Conservation (phyloP, 35 echinoderm and acorn worm genomes). For the Heliocidaris tuberculata region DNA sequence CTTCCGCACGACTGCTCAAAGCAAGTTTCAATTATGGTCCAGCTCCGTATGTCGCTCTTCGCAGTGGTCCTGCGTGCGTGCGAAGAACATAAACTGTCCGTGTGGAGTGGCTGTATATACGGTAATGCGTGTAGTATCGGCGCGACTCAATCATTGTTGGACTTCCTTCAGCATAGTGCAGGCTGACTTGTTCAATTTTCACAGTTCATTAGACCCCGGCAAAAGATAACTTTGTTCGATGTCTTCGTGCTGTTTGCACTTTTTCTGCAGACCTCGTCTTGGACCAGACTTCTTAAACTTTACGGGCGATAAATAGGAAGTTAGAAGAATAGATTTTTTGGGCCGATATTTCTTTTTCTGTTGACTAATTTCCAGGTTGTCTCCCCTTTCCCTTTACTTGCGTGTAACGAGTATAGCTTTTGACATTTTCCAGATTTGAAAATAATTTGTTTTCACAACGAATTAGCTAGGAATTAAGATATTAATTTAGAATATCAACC, state of each 20-base stretch:
- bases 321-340: background rate
- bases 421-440: background rate
- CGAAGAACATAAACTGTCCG: too few relatives aligned
- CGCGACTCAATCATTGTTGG: background rate
- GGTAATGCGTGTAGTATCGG: background rate
- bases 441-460: too few relatives aligned
- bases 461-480: too few relatives aligned
- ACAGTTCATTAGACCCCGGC: background rate
- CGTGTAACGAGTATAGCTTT: too few relatives aligned
- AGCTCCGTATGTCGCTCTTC: background rate
- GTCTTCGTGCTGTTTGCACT: background rate
- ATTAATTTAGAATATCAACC: too few relatives aligned
- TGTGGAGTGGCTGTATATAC: too few relatives aligned
- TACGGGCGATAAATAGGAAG: background rate
- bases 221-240: constrained; percentile 10
- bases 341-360: background rate
- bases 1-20: background rate
- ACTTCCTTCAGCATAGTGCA: background rate
- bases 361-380: background rate
- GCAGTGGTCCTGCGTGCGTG: background rate
- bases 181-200: background rate
- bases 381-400: background rate
- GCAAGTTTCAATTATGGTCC: background rate
- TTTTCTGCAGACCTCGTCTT: background rate
- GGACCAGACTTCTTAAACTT: background rate